These are phyloP conservation scores for Phortica magna DNA, from an alignment of 2,888 invertebrate genomes.

Conservation along the genomic window DNA sequence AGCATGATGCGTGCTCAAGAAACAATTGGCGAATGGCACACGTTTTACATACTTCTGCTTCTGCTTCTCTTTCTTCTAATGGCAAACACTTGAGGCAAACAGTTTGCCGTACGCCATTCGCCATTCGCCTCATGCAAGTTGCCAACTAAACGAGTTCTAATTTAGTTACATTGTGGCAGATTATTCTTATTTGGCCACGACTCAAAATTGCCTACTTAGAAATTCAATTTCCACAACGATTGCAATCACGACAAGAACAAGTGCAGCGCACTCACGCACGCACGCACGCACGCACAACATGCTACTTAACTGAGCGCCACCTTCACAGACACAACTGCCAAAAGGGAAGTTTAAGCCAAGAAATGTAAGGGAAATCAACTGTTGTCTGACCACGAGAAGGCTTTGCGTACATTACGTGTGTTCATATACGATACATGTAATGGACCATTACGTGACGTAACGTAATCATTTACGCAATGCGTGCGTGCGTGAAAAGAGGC, in stretches of 20 bases:
- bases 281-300: neutral
- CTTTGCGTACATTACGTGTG: constrained; percentile 33
- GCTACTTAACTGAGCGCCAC: too few species aligned
- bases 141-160: constrained; percentile 45
- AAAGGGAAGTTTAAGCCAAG: too few species aligned
- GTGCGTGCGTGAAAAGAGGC: constrained; percentile 45
- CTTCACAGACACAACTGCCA: too few species aligned
- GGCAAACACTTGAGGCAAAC: too few species aligned
- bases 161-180: constrained; percentile 60
- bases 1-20: constrained; percentile 3
- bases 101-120: neutral
- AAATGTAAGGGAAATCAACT: too few species aligned
- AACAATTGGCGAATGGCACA: constrained; percentile 4
- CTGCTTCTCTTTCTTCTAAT: neutral
- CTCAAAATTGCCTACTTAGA: constrained; percentile 63
- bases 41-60: neutral
- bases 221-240: constrained; percentile 65
- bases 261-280: constrained; percentile 6
- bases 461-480: constrained; percentile 22
- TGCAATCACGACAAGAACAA: constrained; percentile 54
- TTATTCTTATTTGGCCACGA: constrained; percentile 58
- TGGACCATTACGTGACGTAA: constrained; percentile 29
- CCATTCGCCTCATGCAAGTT: neutral
- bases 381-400: neutral
- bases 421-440: neutral